Evolutionary conservation across 2,113 vertebrate genomes (phyloP).

Genomic region (Sylvicapra grimmia): DNA sequence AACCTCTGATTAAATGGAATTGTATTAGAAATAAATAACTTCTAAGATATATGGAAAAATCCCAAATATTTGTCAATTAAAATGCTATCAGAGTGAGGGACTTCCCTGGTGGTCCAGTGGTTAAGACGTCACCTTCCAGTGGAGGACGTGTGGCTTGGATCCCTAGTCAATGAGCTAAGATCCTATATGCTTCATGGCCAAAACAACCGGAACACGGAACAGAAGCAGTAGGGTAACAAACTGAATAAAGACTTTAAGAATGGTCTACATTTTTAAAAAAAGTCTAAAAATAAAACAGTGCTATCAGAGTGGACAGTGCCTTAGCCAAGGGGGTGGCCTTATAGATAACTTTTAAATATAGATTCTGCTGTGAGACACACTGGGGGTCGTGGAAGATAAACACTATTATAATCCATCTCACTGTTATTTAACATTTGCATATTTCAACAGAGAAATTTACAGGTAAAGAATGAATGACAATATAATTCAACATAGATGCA

Average conservation of each 20-base stretch:
- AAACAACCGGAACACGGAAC: not conserved
- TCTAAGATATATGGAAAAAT: not conserved
- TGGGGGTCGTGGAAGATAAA: conserved; percentile 14
- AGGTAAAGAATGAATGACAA: conserved; percentile 12
- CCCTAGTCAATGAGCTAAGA: not conserved
- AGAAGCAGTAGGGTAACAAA: not conserved
- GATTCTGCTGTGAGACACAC: not conserved
- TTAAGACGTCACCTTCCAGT: not conserved
- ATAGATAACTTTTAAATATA: conserved; percentile 13
- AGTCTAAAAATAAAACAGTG: not conserved
- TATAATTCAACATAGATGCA: not conserved
- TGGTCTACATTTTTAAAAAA: not conserved
- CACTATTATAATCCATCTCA: conserved; percentile 1
- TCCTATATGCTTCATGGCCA: not conserved
- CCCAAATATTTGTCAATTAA: not conserved
- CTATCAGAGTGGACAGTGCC: not conserved
- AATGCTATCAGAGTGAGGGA: not conserved
- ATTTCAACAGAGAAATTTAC: conserved; percentile 32
- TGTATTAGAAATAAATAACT: not conserved
- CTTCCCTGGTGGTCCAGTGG: not conserved
- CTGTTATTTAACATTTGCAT: conserved; percentile 29
- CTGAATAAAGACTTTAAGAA: not conserved
- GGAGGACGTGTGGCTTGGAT: not conserved
- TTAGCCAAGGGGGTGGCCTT: not conserved
- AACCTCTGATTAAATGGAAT: not conserved